Base-by-base conservation (phyloP, 2,888 invertebrate species). In the Pseudolycoriella hygida region DNA sequence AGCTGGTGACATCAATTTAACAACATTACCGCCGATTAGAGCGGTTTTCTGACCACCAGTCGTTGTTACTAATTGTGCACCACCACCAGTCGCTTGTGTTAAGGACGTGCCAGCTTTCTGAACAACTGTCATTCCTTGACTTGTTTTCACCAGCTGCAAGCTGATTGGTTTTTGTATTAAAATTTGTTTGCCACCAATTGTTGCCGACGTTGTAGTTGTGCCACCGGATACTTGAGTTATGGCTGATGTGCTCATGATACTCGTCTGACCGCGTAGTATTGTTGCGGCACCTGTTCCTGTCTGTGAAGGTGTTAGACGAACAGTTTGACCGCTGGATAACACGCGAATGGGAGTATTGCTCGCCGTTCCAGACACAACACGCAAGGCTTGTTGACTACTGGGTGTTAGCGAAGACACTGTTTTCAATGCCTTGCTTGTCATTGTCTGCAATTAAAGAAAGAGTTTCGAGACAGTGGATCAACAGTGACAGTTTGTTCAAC, bases 91-190 rank as follows among this genome's bases (percentile, higher is more conserved):
- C 54, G 54, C 17, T 50, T 45, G 31, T 59, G 3, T 60, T 54
- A 48, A 25, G 20, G 41, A 38, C 25, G 34, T 47, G 45, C 50
- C 43, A 34, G 51, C 44, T 48, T 53, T 55, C 63, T 67, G 15
- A 53, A 68, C 49, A 12, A 94, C 80, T 5, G 85, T 80, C 80
- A 93, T 85, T 2, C 62, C 93, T 46, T 87, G 87, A 42, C 88
- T 85, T 0, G 94, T 92, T 66, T 96, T 96, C 1, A 96, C 85
- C 40, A 96, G 71, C 6, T 93, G 93, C 60, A 76, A 74, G 30
- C 64, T 70, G 41, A 68, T 70, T 55, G 67, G 64, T 63, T 80
- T 74, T 66, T 80, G 69, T 40, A 84, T 73, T 48, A 83, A 76
- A 52, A 83, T 77, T 44, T 80, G 81, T 52, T 81, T 80, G 20